phyloP scores from a whole-genome alignment of 1,140 invertebrate genomes.

The Bombus haemorrhoidalis region DNA sequence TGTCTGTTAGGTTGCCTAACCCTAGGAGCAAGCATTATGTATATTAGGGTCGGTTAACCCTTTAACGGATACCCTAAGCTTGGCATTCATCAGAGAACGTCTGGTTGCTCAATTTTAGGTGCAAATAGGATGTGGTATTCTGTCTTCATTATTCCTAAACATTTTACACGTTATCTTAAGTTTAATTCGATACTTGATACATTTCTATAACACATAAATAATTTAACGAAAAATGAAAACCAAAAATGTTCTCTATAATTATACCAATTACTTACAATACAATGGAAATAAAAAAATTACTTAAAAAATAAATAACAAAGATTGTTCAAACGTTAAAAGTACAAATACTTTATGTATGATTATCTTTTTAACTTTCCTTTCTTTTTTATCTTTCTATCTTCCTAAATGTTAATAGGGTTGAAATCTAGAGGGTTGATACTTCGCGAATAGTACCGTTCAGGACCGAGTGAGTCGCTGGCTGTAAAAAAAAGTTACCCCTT shows the following conservation, averaged over 20 bases:
- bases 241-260: neutral
- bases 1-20: slow-evolving; percentile 65
- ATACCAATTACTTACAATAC: too few relatives aligned
- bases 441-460: slow-evolving; percentile 48
- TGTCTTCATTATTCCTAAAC: neutral
- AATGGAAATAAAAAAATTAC: neutral
- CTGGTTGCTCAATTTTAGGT: slow-evolving; percentile 71
- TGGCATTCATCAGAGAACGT: slow-evolving; percentile 61
- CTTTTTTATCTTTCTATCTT: neutral
- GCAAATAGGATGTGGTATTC: slow-evolving; percentile 16
- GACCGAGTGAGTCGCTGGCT: slow-evolving; percentile 56
- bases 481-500: slow-evolving; percentile 73
- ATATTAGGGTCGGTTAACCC: slow-evolving; percentile 72
- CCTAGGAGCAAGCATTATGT: slow-evolving; percentile 67
- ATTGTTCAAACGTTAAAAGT: neutral
- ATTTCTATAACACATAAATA: neutral
- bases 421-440: neutral
- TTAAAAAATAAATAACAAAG: neutral
- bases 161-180: neutral
- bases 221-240: neutral
- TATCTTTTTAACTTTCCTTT: too few relatives aligned
- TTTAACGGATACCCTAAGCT: slow-evolving; percentile 36
- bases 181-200: neutral
- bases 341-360: neutral
- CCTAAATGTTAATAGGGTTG: neutral